Evolutionary conservation across 2,113 vertebrate genomes (phyloP).

Genomic region (Anarhynchus alexandrinus): DNA sequence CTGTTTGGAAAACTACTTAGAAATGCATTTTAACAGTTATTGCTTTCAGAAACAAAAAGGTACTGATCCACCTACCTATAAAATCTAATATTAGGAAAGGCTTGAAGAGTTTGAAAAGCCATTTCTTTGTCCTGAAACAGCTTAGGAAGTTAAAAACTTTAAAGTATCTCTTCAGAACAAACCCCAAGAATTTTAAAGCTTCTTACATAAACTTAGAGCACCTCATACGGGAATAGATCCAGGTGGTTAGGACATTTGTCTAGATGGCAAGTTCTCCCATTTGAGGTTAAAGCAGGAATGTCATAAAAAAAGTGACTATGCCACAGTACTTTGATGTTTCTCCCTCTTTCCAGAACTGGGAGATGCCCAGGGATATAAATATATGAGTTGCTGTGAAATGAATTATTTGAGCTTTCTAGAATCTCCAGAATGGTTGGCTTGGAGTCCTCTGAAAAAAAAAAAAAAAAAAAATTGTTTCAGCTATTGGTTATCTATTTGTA

Average conservation of each 20-base stretch:
- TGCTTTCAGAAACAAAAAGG: neutral
- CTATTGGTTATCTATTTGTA: neutral
- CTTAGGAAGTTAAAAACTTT: neutral
- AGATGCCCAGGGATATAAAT: neutral
- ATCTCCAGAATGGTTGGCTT: neutral
- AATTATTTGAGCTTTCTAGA: neutral
- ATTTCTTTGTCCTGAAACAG: slow-evolving; percentile 8
- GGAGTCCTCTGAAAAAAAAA: neutral
- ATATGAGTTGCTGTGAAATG: neutral
- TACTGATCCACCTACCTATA: neutral
- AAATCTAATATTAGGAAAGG: neutral
- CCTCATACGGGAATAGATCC: neutral
- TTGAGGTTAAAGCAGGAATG: neutral
- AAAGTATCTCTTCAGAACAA: neutral
- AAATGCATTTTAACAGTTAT: neutral
- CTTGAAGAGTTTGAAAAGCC: neutral
- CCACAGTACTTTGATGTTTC: neutral
- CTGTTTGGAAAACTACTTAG: neutral
- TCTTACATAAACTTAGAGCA: neutral
- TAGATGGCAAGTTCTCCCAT: neutral
- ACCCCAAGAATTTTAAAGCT: neutral
- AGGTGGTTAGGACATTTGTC: neutral
- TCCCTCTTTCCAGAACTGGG: neutral
- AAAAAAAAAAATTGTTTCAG: neutral
- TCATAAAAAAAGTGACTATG: neutral